Percentiles rank a stretch among this genome's conserved stretches.
These are phyloP conservation scores for Drosophila kohkoa DNA, from an alignment of 1,140 invertebrate species.

Conservation along the genomic window DNA sequence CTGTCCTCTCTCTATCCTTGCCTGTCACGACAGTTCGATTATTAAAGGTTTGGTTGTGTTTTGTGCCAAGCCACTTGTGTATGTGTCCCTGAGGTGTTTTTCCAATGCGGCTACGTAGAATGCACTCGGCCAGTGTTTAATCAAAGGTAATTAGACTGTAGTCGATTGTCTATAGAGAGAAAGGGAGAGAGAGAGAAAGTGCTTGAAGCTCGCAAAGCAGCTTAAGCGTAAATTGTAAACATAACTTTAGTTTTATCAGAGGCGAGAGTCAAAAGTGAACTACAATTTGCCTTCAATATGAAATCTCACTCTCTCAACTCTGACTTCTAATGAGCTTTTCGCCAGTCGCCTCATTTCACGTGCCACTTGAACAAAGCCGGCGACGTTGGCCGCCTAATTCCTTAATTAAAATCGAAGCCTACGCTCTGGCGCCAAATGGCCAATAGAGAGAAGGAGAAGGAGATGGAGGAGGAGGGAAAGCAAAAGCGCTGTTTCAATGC, in stretches of 20 bases:
- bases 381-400: slow-evolving; percentile 68
- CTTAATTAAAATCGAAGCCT: slow-evolving; percentile 83
- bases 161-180: slow-evolving; percentile 49
- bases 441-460: no score
- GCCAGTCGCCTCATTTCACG: slow-evolving; percentile 55
- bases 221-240: slow-evolving; percentile 17
- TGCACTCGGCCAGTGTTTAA: slow-evolving; percentile 70
- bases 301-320: neutral
- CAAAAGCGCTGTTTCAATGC: slow-evolving; percentile 24
- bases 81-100: slow-evolving; percentile 50
- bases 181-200: neutral
- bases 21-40: slow-evolving; percentile 53
- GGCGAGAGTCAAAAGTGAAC: slow-evolving; percentile 6
- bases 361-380: slow-evolving; percentile 53
- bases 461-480: neutral
- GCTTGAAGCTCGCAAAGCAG: neutral
- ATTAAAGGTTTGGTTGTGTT: slow-evolving; percentile 69
- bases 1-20: neutral
- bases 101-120: slow-evolving; percentile 29
- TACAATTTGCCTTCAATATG: neutral
- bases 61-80: slow-evolving; percentile 52
- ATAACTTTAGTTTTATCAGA: slow-evolving; percentile 18
- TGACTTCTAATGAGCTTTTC: slow-evolving; percentile 67
- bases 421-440: slow-evolving; percentile 47
- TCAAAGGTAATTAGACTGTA: slow-evolving; percentile 78